These are phyloP conservation scores for Dicerorhinus sumatrensis DNA, from an alignment of 2,113 vertebrate genomes.

Conservation along the genomic window DNA sequence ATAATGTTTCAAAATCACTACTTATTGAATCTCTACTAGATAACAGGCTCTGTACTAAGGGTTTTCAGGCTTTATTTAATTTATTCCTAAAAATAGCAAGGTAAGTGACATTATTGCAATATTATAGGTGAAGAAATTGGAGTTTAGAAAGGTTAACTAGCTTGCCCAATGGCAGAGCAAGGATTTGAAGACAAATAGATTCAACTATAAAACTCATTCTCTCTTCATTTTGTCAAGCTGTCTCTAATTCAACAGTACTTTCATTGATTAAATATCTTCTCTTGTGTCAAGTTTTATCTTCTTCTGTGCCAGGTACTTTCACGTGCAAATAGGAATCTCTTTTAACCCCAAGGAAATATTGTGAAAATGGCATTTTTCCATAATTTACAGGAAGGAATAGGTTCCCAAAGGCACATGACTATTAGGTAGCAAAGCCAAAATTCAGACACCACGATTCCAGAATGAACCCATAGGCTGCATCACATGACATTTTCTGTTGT, in stretches of 20 bases:
- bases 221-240: neutral
- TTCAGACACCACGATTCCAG: fast-evolving
- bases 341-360: neutral
- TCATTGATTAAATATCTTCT: neutral
- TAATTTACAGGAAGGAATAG: neutral
- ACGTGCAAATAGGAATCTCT: neutral
- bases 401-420: neutral
- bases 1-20: neutral
- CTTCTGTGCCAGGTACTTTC: neutral
- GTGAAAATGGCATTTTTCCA: neutral
- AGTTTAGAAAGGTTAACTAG: neutral
- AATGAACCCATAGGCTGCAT: no score
- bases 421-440: fast-evolving
- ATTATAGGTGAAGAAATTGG: neutral
- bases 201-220: neutral
- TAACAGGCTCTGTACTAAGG: neutral
- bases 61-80: neutral
- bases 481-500: neutral
- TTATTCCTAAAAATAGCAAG: neutral
- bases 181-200: neutral
- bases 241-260: neutral
- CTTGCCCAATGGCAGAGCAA: neutral
- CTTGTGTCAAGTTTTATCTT: neutral
- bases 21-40: neutral
- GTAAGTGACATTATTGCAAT: neutral